Percentiles rank a stretch among this genome's conserved stretches.
Evolutionary conservation across 2,888 invertebrate genomes (phyloP).

Genomic region (Pseudoips prasinana): DNA sequence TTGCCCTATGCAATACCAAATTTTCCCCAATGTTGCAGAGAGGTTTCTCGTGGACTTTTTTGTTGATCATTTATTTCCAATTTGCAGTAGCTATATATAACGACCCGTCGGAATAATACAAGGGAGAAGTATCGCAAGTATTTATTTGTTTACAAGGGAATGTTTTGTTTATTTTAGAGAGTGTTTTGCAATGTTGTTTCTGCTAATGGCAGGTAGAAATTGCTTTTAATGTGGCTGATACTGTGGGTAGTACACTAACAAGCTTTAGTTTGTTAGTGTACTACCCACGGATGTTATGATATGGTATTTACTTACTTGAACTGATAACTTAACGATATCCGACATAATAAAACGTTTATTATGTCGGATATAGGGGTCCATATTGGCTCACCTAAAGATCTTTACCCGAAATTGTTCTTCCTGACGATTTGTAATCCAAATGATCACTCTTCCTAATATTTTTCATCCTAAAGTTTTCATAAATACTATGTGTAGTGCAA

Average conservation of each 20-base stretch:
- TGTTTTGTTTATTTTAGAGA: conserved; percentile 13
- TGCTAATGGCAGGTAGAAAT: conserved; percentile 4
- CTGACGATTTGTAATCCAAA: too few species aligned
- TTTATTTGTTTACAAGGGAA: conserved; percentile 18
- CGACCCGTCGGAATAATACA: conserved; percentile 37
- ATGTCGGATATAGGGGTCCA: too few species aligned
- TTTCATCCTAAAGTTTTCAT: too few species aligned
- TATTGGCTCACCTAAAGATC: too few species aligned
- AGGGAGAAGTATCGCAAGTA: conserved; percentile 28
- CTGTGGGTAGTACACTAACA: not conserved
- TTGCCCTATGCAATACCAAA: conserved; percentile 39
- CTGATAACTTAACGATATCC: not conserved
- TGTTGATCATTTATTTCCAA: conserved; percentile 59
- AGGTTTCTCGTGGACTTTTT: conserved; percentile 41
- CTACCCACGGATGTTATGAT: conserved; percentile 8
- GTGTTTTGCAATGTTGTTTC: conserved; percentile 10
- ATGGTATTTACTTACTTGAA: conserved; percentile 1
- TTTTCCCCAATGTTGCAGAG: conserved; percentile 49
- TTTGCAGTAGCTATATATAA: conserved; percentile 56
- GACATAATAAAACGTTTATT: conserved; percentile 19
- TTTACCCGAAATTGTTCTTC: too few species aligned
- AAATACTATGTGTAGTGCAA: too few species aligned
- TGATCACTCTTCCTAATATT: too few species aligned
- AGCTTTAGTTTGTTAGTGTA: too few species aligned
- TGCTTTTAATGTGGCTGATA: not conserved